Evolutionary conservation across 1,140 invertebrate genomes (phyloP).

Genomic region (Cydia splendana): DNA sequence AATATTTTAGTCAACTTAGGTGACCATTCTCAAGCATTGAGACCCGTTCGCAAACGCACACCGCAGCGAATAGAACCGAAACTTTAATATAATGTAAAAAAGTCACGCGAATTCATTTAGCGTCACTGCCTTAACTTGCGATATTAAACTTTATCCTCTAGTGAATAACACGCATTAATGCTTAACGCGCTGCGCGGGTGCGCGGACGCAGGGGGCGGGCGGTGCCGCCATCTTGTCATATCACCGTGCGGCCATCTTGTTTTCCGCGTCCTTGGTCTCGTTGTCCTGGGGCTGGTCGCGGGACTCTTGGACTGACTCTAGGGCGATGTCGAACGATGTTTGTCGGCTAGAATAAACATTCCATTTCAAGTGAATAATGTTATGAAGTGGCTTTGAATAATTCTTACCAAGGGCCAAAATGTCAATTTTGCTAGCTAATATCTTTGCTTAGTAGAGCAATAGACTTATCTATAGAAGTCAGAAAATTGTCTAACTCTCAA

Average conservation of each 20-base stretch:
- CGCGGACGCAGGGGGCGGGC: slow-evolving; percentile 23
- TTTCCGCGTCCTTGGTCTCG: slow-evolving; percentile 3
- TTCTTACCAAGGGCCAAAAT: background rate
- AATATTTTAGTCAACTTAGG: no score
- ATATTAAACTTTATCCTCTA: background rate
- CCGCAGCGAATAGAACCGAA: no score
- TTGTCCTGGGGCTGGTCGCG: slow-evolving; percentile 50
- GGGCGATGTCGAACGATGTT: slow-evolving; percentile 65
- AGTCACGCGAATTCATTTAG: no score
- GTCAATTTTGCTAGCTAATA: no score
- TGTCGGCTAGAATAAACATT: slow-evolving; percentile 46
- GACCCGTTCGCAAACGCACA: no score
- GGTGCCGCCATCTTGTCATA: slow-evolving; percentile 34
- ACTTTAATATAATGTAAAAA: no score
- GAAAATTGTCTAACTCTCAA: no score
- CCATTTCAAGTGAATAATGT: background rate
- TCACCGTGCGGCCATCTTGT: slow-evolving; percentile 36
- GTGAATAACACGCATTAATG: background rate
- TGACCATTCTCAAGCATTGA: no score
- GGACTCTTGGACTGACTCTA: slow-evolving; percentile 64
- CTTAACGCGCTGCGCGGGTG: slow-evolving; percentile 11
- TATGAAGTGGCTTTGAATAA: background rate
- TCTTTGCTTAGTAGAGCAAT: no score
- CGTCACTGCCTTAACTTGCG: no score
- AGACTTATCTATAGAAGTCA: no score